Conservation (phyloP, 1,140 invertebrate species). For the Ganaspis sp. region DNA sequence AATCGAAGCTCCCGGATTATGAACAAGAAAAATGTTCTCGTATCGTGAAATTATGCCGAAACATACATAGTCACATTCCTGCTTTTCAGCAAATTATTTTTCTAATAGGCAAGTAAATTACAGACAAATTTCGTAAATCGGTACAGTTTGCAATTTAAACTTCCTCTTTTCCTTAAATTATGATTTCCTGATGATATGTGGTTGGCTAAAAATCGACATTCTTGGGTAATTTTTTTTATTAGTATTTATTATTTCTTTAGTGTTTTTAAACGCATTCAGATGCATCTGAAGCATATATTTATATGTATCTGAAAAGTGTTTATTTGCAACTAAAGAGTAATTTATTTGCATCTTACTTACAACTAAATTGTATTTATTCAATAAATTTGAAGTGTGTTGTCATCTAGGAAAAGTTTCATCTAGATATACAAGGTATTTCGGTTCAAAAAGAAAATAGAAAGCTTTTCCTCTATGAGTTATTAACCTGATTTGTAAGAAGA, state of each 20-base stretch:
- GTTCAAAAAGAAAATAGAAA: not conserved
- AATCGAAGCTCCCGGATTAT: conserved; percentile 11
- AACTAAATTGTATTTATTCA: too few species aligned
- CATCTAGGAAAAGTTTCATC: too few species aligned
- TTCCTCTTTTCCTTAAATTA: not conserved
- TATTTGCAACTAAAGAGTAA: too few species aligned
- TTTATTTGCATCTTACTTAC: too few species aligned
- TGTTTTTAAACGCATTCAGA: too few species aligned
- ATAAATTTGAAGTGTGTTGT: too few species aligned
- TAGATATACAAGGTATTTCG: not conserved
- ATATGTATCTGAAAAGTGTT: too few species aligned
- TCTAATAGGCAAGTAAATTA: conserved; percentile 3
- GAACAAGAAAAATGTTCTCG: conserved; percentile 18
- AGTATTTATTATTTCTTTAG: too few species aligned
- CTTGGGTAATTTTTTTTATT: too few species aligned
- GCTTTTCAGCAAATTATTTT: conserved; percentile 5
- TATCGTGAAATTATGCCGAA: not conserved
- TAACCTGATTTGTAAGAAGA: not conserved
- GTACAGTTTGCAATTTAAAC: not conserved
- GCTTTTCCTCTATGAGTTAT: not conserved
- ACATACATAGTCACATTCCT: not conserved
- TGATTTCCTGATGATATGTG: not conserved
- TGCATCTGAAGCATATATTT: too few species aligned
- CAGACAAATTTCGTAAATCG: not conserved
- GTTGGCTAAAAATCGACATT: not conserved